Evolutionary conservation across 2,797 vertebrate species (phyloP), one percentile per base, ranked within the genome.

Genomic region (Lacerta agilis): DNA sequence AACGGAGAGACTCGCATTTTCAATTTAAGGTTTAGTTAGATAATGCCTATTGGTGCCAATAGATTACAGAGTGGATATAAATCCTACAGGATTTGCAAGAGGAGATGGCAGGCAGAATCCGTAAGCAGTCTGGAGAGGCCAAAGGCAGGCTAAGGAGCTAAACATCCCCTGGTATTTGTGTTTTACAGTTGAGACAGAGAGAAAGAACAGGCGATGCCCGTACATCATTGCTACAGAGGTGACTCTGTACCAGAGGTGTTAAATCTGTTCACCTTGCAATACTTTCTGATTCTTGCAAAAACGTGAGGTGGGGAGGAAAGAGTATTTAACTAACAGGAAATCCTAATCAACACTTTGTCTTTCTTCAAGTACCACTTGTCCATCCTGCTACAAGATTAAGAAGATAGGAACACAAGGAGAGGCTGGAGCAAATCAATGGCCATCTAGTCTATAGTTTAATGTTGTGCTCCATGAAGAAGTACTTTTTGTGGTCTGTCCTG

Each of bases 41-140:
- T 97, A 97, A 97, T 96, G 94, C 95, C 96, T 96, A 92, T 94
- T 93, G 96, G 95, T 96, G 96, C 96, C 96, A 96, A 94, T 95
- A 97, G 97, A 97, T 97, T 97, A 97, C 93, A 96, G 95, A 96
- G 93, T 96, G 96, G 97, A 97, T 97, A 96, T 96, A 96, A 96
- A 96, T 96, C 97, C 96, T 93, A 87, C 91, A 90, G 96, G 96
- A 97, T 96, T 97, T 96, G 96, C 95, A 88, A 23, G 66, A 86
- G 1, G 91, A 90, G 94, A 38, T 11, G 58, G 89, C 93, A 95
- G 88, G 0, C 91, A 64, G 96, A 96, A 97, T 97, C 93, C 45
- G 0, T 94, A 97, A 97, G 91, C 82, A 97, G 95, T 82, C 3
- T 5, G 11, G 43, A 29, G n/a, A 67, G 76, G 89, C 75, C 92